phyloP scores from a whole-genome alignment of 2,888 invertebrate genomes.

The Catocala fraxini region DNA sequence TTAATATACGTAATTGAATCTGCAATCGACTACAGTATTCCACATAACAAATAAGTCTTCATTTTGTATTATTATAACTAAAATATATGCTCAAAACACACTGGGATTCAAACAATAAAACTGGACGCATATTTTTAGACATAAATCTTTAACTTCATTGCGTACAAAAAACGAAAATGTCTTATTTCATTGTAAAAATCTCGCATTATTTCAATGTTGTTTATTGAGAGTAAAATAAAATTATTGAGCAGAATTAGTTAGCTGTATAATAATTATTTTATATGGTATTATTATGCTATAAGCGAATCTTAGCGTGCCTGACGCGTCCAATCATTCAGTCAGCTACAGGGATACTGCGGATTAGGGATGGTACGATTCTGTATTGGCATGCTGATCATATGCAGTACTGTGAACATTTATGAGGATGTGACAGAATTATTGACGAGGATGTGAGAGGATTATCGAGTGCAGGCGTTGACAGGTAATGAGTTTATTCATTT shows the following conservation, averaged over 20 bases:
- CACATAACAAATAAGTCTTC: not conserved
- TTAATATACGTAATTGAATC: too few species aligned
- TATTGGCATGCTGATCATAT: too few species aligned
- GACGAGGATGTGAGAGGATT: too few species aligned
- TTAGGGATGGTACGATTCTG: too few species aligned
- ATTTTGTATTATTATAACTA: slow-evolving; percentile 1
- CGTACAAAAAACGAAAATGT: not conserved
- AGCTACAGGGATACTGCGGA: too few species aligned
- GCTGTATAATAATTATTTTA: not conserved
- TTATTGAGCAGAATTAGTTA: not conserved
- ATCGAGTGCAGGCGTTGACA: too few species aligned
- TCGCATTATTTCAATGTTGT: not conserved
- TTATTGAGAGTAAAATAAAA: too few species aligned
- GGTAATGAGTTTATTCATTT: too few species aligned
- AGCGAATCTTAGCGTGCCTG: not conserved
- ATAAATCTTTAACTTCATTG: too few species aligned
- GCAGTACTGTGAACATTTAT: too few species aligned
- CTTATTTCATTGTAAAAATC: not conserved
- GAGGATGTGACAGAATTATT: too few species aligned
- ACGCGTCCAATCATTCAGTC: not conserved
- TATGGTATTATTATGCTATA: not conserved
- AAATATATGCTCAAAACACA: slow-evolving; percentile 1
- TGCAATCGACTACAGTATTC: not conserved
- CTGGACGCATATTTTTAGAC: not conserved
- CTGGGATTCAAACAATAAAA: not conserved